A percentile compares a stretch with the other conserved stretches of the same genome.
Evolutionary conservation across 2,888 invertebrate species (phyloP).

Genomic region (Tipula vernalis): DNA sequence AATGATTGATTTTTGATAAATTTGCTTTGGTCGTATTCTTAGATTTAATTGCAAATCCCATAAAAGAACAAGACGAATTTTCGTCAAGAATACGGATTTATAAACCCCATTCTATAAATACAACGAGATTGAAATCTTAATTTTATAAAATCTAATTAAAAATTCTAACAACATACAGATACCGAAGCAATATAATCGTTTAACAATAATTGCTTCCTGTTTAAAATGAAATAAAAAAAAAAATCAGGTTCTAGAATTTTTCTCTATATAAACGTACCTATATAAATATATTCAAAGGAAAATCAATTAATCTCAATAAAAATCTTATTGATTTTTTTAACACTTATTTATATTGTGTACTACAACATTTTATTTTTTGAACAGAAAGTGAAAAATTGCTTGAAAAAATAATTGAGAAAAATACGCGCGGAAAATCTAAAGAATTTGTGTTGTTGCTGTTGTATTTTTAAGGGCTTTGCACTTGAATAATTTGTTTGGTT

Average conservation of each 20-base stretch:
- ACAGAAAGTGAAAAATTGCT: neutral
- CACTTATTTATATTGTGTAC: neutral
- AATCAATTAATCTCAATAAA: neutral
- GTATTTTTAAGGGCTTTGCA: neutral
- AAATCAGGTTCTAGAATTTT: neutral
- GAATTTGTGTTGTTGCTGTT: neutral
- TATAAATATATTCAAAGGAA: neutral
- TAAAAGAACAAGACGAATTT: no score
- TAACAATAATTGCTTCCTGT: neutral
- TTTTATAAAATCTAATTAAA: neutral
- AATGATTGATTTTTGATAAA: no score
- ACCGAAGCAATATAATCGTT: neutral
- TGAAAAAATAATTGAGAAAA: neutral
- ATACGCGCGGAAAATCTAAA: neutral
- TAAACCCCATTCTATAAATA: no score
- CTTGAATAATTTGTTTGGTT: neutral
- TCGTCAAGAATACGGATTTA: no score
- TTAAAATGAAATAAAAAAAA: neutral
- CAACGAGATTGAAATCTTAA: neutral
- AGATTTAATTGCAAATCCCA: no score
- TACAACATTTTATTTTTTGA: neutral
- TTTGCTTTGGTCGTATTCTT: no score
- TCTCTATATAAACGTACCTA: neutral
- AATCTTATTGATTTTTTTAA: neutral
- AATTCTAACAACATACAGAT: neutral